phyloP scores from a whole-genome alignment of 2,888 invertebrate species.

The Diplolepis rosae region DNA sequence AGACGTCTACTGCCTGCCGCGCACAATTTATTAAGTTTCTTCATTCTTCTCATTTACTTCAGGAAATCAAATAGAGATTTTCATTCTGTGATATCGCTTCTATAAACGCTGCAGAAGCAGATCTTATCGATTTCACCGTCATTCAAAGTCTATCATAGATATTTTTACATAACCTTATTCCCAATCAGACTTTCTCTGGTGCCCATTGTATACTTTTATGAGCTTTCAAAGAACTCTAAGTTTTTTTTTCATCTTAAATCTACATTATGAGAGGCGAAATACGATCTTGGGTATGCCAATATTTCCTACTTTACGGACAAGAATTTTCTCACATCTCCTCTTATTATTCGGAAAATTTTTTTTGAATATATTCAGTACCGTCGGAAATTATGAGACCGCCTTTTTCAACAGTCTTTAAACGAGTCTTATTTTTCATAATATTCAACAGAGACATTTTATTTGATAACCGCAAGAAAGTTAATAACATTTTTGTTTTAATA shows the following conservation, averaged over 20 bases:
- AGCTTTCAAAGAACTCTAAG: neutral
- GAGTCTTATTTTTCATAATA: too few species aligned
- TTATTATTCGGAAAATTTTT: too few species aligned
- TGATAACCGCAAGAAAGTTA: too few species aligned
- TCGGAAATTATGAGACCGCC: too few species aligned
- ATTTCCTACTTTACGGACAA: too few species aligned
- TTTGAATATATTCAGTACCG: too few species aligned
- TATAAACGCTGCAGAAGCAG: conserved; percentile 10
- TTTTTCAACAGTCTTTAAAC: too few species aligned
- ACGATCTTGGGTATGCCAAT: too few species aligned
- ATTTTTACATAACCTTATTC: conserved; percentile 20
- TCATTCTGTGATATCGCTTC: conserved; percentile 14
- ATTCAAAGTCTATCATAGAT: neutral
- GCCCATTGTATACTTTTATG: conserved; percentile 5
- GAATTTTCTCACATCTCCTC: too few species aligned
- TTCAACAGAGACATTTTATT: too few species aligned
- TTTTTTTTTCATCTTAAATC: neutral
- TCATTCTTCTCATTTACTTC: conserved; percentile 41
- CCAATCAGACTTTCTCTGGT: neutral
- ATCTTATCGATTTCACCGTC: conserved; percentile 17
- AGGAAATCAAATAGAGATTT: conserved; percentile 42
- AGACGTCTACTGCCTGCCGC: neutral
- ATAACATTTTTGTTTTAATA: too few species aligned
- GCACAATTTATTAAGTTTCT: conserved; percentile 48
- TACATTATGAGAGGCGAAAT: conserved; percentile 1